Conservation (phyloP, 2,888 invertebrate species). For the Hypena proboscidalis region DNA sequence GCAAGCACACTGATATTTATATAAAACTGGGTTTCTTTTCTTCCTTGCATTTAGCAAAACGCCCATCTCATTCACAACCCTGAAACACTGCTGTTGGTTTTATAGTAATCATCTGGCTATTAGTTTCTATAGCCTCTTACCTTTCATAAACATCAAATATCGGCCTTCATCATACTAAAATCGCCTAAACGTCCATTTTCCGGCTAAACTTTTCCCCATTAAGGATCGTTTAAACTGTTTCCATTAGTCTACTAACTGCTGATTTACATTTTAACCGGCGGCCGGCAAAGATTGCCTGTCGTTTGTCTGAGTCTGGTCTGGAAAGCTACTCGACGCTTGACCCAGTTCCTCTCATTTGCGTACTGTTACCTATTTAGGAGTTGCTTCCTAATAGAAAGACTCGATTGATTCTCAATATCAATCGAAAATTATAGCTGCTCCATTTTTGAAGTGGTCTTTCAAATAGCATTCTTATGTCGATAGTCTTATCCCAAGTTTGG, state of each 20-base stretch:
- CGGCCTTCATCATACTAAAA: conserved; percentile 7
- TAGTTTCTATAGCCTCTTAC: not conserved
- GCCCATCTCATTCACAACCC: no score
- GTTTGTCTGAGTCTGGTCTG: conserved; percentile 54
- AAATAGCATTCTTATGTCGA: no score
- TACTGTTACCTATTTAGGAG: conserved; percentile 47
- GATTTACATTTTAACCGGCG: conserved; percentile 38
- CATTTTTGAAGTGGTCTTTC: conserved; percentile 21
- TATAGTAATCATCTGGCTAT: not conserved
- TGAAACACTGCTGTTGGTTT: not conserved
- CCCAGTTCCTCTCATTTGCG: conserved; percentile 60
- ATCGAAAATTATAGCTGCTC: conserved; percentile 26
- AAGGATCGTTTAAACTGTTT: conserved; percentile 29
- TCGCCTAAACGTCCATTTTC: conserved; percentile 23
- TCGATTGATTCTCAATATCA: conserved; percentile 38
- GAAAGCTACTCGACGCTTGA: conserved; percentile 61
- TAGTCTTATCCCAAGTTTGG: conserved; percentile 22
- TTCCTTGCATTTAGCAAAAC: no score
- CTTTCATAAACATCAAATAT: conserved; percentile 4
- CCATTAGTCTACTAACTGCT: conserved; percentile 31
- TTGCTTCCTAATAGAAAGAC: conserved; percentile 46
- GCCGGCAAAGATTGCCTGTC: conserved; percentile 29
- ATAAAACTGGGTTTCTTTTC: no score
- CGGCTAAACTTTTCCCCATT: conserved; percentile 27
- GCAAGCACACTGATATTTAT: no score